Evolutionary conservation across 1,140 invertebrate genomes (phyloP), one percentile per base, ranked within the genome.

Genomic region (Cryptotermes secundus): DNA sequence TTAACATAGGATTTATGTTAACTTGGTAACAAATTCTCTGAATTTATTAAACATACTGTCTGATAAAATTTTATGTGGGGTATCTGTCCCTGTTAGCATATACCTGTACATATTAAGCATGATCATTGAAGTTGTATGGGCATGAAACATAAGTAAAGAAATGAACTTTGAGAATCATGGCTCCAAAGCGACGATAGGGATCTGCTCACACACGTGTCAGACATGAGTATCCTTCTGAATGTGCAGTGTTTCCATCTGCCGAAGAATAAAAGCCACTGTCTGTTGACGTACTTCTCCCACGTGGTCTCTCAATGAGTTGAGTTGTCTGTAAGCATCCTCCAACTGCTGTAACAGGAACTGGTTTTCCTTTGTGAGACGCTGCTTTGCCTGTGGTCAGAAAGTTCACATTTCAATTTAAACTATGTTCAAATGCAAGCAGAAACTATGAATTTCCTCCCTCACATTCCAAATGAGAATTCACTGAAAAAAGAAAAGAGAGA

Each of bases 161-260:
- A 2, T 14, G 9, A 49, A 49, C 45, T 65, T 65, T 65, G 2
- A 65, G 19, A n/a, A 1, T 26, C 7, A 65, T 2, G 26, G 6
- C n/a, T 65, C 26, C 24, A 65, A 65, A 3, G n/a, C n/a, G 26
- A 65, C n/a, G 6, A 65, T 3, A n/a, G n/a, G 34, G n/a, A 31
- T 65, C 6, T 65, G 24, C 59, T 65, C 59, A 65, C 19, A 4
- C 19, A 19, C 12, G 38, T 82, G 84, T 84, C 84, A 84, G 31
- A 84, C 80, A 79, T 84, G 84, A 79, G 84, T 84, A 59, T 84
- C 84, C 59, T 84, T 84, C 31, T 84, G 84, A 34, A 84, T 81
- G 36, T 84, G 84, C 16, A 84, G 49, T 36, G 84, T 84, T 42
- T 84, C 84, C 84, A 84, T 84, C 79, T 84, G 84, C 34, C 84